Evolutionary conservation across 2,113 vertebrate genomes (phyloP), one percentile per base, ranked within the genome.

Genomic region (Thoracochromis brauschi): DNA sequence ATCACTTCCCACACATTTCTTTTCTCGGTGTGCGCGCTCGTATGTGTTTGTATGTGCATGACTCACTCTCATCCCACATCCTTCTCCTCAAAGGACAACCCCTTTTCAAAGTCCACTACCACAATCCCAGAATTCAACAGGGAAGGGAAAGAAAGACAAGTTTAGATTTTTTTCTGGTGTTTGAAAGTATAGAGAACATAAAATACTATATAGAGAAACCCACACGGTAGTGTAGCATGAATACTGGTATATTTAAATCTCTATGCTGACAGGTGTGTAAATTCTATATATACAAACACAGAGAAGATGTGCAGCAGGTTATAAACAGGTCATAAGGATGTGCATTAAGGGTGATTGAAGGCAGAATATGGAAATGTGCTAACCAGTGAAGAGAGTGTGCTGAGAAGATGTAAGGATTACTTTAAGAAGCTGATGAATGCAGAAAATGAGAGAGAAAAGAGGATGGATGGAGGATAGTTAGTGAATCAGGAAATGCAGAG

Each of bases 61-160:
- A 93, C 88, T 94, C 94, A 93, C 88, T 88, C 87, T 51, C 91
- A 89, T 87, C 90, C 89, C 91, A 89, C 89, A 85, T 86, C 82
- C 35, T 85, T 91, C 86, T 87, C 84, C 91, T 83, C 57, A 71
- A 82, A 86, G 71, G 47, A 84, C 26, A 14, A 85, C 51, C 84
- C 26, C 81, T 91, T 86, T 91, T 81, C 10, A 75, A 92, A 88
- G 55, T 68, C 84, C 51, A 85, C 24, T 63, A 80, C 58, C 65
- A 54, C 40, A 80, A 71, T 85, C 45, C 58, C 19, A 75, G 86
- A 91, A 85, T 92, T 87, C 60, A 54, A 58, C 10, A 6, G 19
- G 10, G 26, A 47, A 21, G 38, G 40, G 35, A 21, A 54, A 53
- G 29, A 53, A 26, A 49, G 60, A 49, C 55, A 19, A 31, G 63